phyloP scores from a whole-genome alignment of 2,113 vertebrate species.

The Neotragus pygmaeus region DNA sequence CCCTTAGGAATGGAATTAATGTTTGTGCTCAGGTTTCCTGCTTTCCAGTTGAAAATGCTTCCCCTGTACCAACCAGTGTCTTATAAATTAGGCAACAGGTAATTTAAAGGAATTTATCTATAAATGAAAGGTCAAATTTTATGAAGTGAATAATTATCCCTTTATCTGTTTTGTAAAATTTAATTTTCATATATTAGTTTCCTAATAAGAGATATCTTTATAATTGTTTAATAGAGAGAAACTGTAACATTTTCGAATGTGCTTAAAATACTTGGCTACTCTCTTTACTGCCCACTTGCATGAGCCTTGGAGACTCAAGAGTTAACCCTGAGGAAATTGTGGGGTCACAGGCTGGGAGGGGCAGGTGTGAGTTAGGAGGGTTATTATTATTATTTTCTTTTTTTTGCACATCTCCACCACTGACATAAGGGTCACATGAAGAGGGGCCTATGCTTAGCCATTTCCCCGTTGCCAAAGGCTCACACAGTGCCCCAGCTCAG shows the following conservation, averaged over 20 bases:
- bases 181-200: not conserved
- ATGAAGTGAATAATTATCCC: not conserved
- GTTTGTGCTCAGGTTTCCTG: not conserved
- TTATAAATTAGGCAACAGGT: not conserved
- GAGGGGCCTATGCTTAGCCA: not conserved
- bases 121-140: not conserved
- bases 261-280: not conserved
- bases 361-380: not conserved
- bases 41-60: not conserved
- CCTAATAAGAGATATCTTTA: not conserved
- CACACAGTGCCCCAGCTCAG: not conserved
- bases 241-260: not conserved
- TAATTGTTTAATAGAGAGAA: not conserved
- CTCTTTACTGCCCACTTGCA: not conserved
- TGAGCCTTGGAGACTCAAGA: not conserved
- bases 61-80: not conserved
- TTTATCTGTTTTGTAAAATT: not conserved
- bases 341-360: not conserved
- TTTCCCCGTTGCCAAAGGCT: not conserved
- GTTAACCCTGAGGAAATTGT: not conserved
- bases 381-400: not conserved
- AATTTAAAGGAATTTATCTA: not conserved
- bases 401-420: not conserved
- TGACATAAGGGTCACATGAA: not conserved
- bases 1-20: not conserved